A percentile compares a stretch with the other conserved stretches of the same genome.
Evolutionary conservation across 2,797 vertebrate genomes (phyloP).

Genomic region (Crocodylus rhombifer): DNA sequence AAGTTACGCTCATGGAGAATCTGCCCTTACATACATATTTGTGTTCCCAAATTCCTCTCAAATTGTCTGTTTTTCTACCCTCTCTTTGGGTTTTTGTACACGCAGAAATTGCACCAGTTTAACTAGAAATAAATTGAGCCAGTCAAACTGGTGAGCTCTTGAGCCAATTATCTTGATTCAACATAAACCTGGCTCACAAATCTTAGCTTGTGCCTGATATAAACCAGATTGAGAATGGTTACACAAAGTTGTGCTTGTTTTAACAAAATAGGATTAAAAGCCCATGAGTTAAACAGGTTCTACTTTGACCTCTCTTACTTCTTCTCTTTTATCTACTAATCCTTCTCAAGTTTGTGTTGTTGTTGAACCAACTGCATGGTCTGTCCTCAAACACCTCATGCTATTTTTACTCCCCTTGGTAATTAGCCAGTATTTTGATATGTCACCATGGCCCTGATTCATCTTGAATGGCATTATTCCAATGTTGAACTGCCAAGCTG

Average conservation of each 20-base stretch:
- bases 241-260: not conserved
- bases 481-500: not conserved
- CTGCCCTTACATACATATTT: not conserved
- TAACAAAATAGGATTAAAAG: not conserved
- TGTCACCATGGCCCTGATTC: not conserved
- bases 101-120: not conserved
- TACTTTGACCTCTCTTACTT: not conserved
- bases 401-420: not conserved
- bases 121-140: not conserved
- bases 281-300: not conserved
- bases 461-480: not conserved
- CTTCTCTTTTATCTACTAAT: not conserved
- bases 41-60: not conserved
- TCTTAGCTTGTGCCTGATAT: not conserved
- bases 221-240: not conserved
- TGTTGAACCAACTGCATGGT: not conserved
- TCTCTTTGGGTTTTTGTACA: not conserved
- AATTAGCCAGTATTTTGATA: not conserved
- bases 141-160: not conserved
- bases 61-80: not conserved
- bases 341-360: not conserved
- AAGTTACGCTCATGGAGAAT: not conserved
- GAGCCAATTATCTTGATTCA: slow-evolving; percentile 10
- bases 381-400: not conserved
- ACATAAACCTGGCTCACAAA: not conserved